A percentile compares a stretch with the other conserved stretches of the same genome.
These are phyloP conservation scores for Agrotis ipsilon DNA, from an alignment of 2,888 invertebrate species.

Conservation along the genomic window DNA sequence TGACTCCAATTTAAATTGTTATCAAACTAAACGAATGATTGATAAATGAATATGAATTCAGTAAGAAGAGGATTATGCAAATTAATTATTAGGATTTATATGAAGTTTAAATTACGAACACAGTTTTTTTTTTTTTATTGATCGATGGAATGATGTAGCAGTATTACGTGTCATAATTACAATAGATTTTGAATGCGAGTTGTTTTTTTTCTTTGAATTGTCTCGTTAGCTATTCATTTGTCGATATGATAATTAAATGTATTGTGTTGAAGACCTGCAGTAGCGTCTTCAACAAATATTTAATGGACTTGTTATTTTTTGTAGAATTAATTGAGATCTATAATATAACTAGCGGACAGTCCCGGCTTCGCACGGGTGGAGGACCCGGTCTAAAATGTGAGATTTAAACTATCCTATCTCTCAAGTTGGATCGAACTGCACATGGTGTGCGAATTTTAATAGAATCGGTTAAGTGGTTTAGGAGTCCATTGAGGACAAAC, in stretches of 20 bases:
- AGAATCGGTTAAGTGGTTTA: no score
- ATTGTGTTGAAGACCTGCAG: not conserved
- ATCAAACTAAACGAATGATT: not conserved
- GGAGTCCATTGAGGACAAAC: no score
- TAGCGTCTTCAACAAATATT: not conserved
- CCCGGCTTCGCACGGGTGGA: no score
- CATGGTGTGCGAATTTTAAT: no score
- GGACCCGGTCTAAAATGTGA: no score
- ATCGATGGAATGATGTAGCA: conserved; percentile 12
- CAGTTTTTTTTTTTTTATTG: conserved; percentile 7
- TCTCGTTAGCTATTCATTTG: not conserved
- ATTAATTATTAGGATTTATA: conserved; percentile 27
- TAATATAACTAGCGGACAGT: no score
- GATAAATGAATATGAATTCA: not conserved
- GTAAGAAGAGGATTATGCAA: conserved; percentile 31
- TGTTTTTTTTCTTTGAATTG: conserved; percentile 9
- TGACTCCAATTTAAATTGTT: not conserved
- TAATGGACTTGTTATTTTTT: not conserved
- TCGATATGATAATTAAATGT: not conserved
- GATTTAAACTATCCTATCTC: no score
- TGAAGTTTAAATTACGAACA: not conserved
- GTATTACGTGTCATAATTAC: conserved; percentile 2
- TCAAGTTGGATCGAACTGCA: no score
- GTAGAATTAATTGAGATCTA: not conserved
- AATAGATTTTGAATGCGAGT: not conserved